These are phyloP conservation scores for Desoria tigrina DNA, from an alignment of 2,888 invertebrate species.

Conservation along the genomic window DNA sequence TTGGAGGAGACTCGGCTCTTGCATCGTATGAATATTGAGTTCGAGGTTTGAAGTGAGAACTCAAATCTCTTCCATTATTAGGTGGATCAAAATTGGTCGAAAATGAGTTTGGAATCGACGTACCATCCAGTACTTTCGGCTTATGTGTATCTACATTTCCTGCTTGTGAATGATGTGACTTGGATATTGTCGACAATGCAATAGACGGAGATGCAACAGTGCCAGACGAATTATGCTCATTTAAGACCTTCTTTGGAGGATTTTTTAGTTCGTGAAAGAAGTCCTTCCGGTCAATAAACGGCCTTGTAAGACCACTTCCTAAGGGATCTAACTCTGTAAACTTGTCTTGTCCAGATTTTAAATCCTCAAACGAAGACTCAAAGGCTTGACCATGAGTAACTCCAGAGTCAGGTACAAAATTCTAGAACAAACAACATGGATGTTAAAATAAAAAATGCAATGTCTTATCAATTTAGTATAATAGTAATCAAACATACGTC, in stretches of 20 bases:
- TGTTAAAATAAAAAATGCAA: too few species aligned
- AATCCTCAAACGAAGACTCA: not conserved
- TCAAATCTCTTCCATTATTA: conserved; percentile 15
- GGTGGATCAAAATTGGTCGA: conserved; percentile 51
- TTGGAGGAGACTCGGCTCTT: conserved; percentile 46
- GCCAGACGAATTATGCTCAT: conserved; percentile 66
- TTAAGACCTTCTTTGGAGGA: conserved; percentile 87
- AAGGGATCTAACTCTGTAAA: conserved; percentile 88
- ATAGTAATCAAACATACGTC: conserved; percentile 44
- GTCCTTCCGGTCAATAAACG: conserved; percentile 92
- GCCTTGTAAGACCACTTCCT: conserved; percentile 80
- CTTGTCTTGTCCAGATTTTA: conserved; percentile 63
- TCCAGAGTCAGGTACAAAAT: conserved; percentile 51
- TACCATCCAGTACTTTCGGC: conserved; percentile 11
- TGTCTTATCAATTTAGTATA: too few species aligned
- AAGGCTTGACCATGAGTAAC: conserved; percentile 19
- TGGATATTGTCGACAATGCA: too few species aligned
- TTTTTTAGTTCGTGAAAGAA: conserved; percentile 95
- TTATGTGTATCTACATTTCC: not conserved
- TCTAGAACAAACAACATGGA: conserved; percentile 26
- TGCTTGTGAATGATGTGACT: too few species aligned
- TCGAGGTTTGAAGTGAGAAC: conserved; percentile 36
- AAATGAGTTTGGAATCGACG: conserved; percentile 50
- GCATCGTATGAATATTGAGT: conserved; percentile 26
- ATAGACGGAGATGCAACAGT: too few species aligned